Percentiles rank a stretch among this genome's conserved stretches.
Evolutionary conservation across 2,888 invertebrate species (phyloP).

Genomic region (Drymonia ruficornis): DNA sequence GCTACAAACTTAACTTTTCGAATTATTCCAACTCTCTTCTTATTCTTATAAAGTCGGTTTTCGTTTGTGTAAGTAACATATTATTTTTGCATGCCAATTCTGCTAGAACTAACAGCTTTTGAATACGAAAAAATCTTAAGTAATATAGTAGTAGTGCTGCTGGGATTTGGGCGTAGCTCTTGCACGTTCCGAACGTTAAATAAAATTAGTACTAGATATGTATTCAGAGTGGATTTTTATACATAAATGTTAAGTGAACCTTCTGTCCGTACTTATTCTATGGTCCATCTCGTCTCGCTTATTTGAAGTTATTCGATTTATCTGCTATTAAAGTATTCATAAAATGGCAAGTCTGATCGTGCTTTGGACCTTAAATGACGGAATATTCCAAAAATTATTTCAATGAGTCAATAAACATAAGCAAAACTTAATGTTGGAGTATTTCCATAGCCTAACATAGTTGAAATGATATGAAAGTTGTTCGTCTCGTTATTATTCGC

Average conservation of each 20-base stretch:
- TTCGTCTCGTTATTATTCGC: no score
- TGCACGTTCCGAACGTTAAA: slow-evolving; percentile 28
- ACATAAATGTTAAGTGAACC: not conserved
- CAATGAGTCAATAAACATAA: no score
- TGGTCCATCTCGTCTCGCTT: not conserved
- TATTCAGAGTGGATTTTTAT: slow-evolving; percentile 26
- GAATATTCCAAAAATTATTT: no score
- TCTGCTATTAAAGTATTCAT: slow-evolving; percentile 1
- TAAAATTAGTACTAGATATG: slow-evolving; percentile 15
- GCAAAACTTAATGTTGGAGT: no score
- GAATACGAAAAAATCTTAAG: slow-evolving; percentile 55
- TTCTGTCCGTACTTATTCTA: not conserved
- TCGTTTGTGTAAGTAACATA: slow-evolving; percentile 8
- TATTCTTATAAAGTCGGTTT: slow-evolving; percentile 11
- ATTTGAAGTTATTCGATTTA: not conserved
- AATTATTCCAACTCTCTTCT: slow-evolving; percentile 8
- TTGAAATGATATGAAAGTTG: no score
- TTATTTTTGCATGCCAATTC: slow-evolving; percentile 22
- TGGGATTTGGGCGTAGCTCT: slow-evolving; percentile 26
- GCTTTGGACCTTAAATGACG: not conserved
- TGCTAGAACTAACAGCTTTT: slow-evolving; percentile 45
- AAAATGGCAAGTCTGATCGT: not conserved
- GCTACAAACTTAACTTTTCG: slow-evolving; percentile 22
- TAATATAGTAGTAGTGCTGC: slow-evolving; percentile 44
- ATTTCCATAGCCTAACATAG: no score